Conservation (phyloP, 2,797 vertebrate species). For the Hemitrygon akajei region DNA sequence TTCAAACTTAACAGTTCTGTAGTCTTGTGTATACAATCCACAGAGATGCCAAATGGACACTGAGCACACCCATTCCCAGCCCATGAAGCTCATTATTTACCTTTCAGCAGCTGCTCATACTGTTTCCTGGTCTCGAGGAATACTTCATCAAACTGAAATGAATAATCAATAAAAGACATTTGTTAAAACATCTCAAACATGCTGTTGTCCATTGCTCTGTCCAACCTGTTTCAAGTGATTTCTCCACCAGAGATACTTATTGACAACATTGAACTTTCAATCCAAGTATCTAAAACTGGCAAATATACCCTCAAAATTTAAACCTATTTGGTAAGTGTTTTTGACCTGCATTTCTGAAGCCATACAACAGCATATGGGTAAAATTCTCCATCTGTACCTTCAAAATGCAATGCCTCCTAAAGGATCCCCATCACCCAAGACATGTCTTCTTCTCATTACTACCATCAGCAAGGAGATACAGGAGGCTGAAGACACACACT, state of each 20-base stretch:
- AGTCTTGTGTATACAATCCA: not conserved
- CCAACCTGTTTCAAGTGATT: not conserved
- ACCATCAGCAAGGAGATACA: too few relatives aligned
- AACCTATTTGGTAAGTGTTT: not conserved
- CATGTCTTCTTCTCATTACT: too few relatives aligned
- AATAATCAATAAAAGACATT: not conserved
- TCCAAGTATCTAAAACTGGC: not conserved
- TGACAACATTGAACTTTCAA: not conserved
- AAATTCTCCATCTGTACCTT: not conserved
- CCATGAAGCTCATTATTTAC: constrained; percentile 46
- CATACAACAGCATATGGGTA: not conserved
- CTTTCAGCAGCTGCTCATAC: constrained; percentile 63
- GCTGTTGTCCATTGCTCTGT: not conserved
- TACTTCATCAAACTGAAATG: constrained; percentile 74
- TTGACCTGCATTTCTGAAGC: not conserved
- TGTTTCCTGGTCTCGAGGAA: constrained; percentile 64
- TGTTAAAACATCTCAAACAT: constrained; percentile 1
- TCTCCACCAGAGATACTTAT: not conserved
- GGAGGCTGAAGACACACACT: too few relatives aligned
- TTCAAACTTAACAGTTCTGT: not conserved
- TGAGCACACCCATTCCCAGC: not conserved
- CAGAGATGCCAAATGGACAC: not conserved
- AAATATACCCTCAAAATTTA: not conserved
- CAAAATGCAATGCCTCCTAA: too few relatives aligned
- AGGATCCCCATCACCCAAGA: too few relatives aligned